These are phyloP conservation scores for Aldrovandia affinis DNA, from an alignment of 2,797 vertebrate genomes.

Conservation along the genomic window DNA sequence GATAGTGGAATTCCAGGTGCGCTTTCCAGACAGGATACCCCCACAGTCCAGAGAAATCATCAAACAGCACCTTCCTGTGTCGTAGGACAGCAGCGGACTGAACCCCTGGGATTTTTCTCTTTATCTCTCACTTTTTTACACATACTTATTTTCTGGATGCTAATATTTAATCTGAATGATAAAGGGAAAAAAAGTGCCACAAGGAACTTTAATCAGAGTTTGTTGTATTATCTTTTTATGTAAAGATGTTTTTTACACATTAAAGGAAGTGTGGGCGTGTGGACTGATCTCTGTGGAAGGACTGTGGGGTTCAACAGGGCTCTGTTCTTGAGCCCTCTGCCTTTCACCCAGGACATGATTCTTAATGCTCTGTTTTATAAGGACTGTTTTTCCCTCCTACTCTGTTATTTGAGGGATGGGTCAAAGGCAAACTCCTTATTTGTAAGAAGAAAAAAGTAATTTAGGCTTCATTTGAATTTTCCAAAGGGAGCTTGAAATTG, in stretches of 20 bases:
- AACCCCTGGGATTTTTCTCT: constrained; percentile 13
- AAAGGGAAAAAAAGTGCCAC: constrained; percentile 43
- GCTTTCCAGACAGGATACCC: constrained; percentile 94
- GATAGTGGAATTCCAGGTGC: constrained; percentile 95
- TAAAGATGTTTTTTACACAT: constrained; percentile 29
- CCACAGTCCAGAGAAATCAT: constrained; percentile 95
- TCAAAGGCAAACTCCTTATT: constrained; percentile 18
- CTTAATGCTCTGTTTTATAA: constrained; percentile 42
- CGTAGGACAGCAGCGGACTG: constrained; percentile 70
- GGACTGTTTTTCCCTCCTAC: constrained; percentile 6
- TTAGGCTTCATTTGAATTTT: constrained; percentile 36
- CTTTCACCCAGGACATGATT: constrained; percentile 26
- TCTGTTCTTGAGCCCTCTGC: constrained; percentile 14
- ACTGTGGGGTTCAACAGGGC: constrained; percentile 22
- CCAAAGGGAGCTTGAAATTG: constrained; percentile 43
- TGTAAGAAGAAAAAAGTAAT: neutral
- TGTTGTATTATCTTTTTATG: constrained; percentile 14
- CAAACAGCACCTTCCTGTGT: constrained; percentile 95
- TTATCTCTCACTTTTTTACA: constrained; percentile 14
- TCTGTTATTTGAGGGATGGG: constrained; percentile 29
- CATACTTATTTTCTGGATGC: constrained; percentile 41
- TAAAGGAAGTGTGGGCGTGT: constrained; percentile 9
- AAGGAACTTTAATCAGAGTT: constrained; percentile 34
- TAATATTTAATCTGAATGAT: constrained; percentile 43
- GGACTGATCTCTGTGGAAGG: constrained; percentile 20